Conservation (phyloP, 2,797 vertebrate species). For the Myotis myotis region DNA sequence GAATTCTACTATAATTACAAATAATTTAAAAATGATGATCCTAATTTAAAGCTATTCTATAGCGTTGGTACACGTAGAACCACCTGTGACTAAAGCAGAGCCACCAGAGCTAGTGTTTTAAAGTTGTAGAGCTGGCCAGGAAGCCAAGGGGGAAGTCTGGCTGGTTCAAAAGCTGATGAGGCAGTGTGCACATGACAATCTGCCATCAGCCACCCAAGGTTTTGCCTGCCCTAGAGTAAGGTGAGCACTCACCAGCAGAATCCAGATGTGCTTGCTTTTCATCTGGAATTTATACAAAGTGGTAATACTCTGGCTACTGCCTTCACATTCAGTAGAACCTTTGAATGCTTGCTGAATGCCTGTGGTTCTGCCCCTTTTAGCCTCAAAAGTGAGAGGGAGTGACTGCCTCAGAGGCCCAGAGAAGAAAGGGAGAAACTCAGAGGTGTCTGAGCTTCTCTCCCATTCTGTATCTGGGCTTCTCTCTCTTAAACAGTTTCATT, state of each 20-base stretch:
- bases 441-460: neutral
- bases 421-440: too few species aligned
- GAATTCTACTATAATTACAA: slow-evolving; percentile 33
- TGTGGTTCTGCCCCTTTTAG: neutral
- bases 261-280: neutral
- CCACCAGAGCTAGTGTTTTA: neutral
- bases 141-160: neutral
- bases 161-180: neutral
- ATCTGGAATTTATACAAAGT: neutral
- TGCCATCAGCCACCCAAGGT: too few species aligned
- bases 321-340: neutral
- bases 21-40: slow-evolving; percentile 48
- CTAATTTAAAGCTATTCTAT: neutral
- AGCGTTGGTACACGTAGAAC: neutral
- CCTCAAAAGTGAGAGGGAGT: neutral
- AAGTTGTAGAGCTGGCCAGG: neutral
- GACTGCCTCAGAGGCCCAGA: too few species aligned
- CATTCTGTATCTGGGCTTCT: neutral
- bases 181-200: fast-evolving
- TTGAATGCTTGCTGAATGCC: neutral
- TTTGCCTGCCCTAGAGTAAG: neutral
- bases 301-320: neutral
- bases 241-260: neutral
- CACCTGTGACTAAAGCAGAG: neutral
- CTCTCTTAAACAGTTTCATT: neutral